Percentiles rank a stretch among this genome's conserved stretches.
Evolutionary conservation across 2,888 invertebrate species (phyloP).

Genomic region (Yponomeuta cagnagella): DNA sequence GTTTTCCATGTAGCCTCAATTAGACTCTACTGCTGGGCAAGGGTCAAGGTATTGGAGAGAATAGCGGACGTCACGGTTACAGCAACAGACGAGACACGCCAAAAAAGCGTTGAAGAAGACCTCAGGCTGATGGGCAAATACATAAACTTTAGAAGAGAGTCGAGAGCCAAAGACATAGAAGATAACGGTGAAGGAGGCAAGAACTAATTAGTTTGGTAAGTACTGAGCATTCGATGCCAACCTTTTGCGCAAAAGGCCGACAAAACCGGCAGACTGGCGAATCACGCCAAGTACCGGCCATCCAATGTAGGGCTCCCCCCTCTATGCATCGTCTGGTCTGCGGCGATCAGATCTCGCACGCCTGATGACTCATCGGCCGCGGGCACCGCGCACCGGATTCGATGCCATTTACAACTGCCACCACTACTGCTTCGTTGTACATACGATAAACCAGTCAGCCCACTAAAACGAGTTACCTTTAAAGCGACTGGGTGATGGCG

Average conservation of each 20-base stretch:
- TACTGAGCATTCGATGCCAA: too few relatives aligned
- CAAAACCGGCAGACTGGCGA: background rate
- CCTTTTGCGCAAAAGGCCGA: background rate
- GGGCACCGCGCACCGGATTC: constrained; percentile 32
- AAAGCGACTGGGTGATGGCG: background rate
- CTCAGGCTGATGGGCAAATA: too few relatives aligned
- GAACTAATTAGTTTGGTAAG: too few relatives aligned
- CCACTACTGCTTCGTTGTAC: constrained; percentile 35
- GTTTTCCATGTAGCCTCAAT: too few relatives aligned
- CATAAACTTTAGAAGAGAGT: too few relatives aligned
- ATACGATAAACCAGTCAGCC: constrained; percentile 17
- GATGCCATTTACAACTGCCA: constrained; percentile 38
- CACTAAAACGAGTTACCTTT: constrained; percentile 16
- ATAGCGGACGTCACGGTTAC: too few relatives aligned
- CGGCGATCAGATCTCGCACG: constrained; percentile 43
- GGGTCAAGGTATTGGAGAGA: too few relatives aligned
- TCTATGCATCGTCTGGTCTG: constrained; percentile 28
- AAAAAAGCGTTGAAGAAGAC: too few relatives aligned
- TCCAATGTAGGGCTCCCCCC: background rate
- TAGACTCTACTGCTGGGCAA: too few relatives aligned
- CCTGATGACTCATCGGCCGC: constrained; percentile 42
- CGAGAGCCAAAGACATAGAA: too few relatives aligned
- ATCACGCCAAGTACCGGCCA: background rate
- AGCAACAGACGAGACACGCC: too few relatives aligned
- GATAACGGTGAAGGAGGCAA: too few relatives aligned